Evolutionary conservation across 2,888 invertebrate genomes (phyloP), one percentile per base, ranked within the genome.

Genomic region (Amorpha juglandis): DNA sequence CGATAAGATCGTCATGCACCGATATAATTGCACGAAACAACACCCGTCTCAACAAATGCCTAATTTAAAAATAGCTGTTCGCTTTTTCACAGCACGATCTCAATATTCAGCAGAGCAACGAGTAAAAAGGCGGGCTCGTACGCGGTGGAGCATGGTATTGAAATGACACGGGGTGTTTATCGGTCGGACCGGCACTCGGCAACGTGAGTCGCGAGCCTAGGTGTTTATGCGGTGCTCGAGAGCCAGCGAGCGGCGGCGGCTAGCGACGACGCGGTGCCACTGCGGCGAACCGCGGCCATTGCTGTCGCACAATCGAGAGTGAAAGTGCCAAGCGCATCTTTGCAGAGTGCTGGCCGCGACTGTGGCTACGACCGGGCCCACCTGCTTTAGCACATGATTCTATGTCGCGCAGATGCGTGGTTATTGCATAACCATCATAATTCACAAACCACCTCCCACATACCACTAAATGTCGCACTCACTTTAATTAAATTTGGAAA

Each of bases 251-350:
- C 55, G 38, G 70, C 89, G 83, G 84, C 85, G 84, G 79, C 82
- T 79, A 81, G 83, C 86, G 82, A 82, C 84, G 86, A 81, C 89
- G 88, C 88, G 86, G 84, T 87, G 84, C 87, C 90, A 90, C 91
- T 88, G 83, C 83, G 76, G 75, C 81, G 77, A 78, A 73, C 81
- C 76, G 73, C 78, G 73, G 79, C 78, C 80, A 71, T 69, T 75
- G 77, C 78, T 79, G 84, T 79, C 85, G 81, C 82, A 79, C 82
- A 83, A 75, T 69, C 83, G 90, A 92, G 83, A 93, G 93, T 93
- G 93, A 93, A 93, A 93, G 93, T 91, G 86, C 85, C 83, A 83
- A 82, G 80, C 80, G 78, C 84, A 87, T 89, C 91, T 89, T 86
- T 78, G 71, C 74, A 74, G 69, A 70, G 71, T 70, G 67, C 74